Conservation (phyloP, 2,888 invertebrate species). For the Xestia ashworthii region DNA sequence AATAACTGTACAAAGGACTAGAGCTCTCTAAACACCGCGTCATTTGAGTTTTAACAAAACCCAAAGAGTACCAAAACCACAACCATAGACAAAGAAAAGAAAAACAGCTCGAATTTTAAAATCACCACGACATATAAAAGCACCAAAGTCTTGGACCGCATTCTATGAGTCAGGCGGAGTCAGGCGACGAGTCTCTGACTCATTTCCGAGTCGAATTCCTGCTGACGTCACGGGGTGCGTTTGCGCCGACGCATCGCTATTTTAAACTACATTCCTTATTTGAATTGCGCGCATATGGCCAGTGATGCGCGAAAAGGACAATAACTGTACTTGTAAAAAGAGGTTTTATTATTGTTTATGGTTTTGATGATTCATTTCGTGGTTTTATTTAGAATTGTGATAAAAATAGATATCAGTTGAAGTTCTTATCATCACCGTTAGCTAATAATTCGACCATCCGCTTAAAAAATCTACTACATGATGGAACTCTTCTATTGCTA, state of each 20-base stretch:
- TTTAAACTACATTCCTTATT: constrained; percentile 81
- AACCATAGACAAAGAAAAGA: constrained; percentile 32
- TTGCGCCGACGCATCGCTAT: constrained; percentile 76
- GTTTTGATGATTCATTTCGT: constrained; percentile 15
- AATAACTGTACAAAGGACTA: background rate
- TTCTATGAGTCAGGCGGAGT: constrained; percentile 72
- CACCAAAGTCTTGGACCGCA: constrained; percentile 52
- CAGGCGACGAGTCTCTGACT: constrained; percentile 73
- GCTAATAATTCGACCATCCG: background rate
- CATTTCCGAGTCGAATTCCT: constrained; percentile 85
- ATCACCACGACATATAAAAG: constrained; percentile 52
- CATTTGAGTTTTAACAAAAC: background rate
- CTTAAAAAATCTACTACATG: too few relatives aligned
- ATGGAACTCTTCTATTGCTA: background rate
- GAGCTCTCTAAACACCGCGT: background rate
- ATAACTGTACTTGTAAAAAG: constrained; percentile 14
- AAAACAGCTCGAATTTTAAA: constrained; percentile 14
- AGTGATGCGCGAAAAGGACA: constrained; percentile 51
- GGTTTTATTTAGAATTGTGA: constrained; percentile 9
- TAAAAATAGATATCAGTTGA: constrained; percentile 2
- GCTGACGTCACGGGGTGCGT: constrained; percentile 84
- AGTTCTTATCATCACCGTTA: too few relatives aligned
- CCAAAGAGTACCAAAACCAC: background rate
- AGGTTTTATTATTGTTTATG: constrained; percentile 36
- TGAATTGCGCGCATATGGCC: constrained; percentile 62